Base-by-base conservation (phyloP, 2,113 vertebrate genomes). In the Arvicanthis niloticus region DNA sequence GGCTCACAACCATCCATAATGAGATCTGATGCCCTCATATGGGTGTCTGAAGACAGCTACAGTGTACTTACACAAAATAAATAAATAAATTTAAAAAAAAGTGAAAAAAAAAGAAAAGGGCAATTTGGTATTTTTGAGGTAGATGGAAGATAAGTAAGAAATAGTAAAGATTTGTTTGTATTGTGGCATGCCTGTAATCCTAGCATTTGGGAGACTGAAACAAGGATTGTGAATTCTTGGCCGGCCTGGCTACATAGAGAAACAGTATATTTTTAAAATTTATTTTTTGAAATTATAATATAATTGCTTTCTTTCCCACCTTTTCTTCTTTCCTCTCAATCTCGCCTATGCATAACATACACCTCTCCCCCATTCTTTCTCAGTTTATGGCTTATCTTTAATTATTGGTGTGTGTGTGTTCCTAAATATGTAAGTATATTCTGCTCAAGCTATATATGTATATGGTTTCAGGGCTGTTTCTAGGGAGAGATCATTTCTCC, bases 81-180 rank as follows among this genome's bases (percentile, higher is more conserved):
- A n/a, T n/a, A n/a, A n/a, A n/a, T n/a, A n/a, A n/a, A n/a, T n/a
- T n/a, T n/a, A n/a, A n/a, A n/a, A n/a, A n/a, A n/a, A n/a, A n/a
- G n/a, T n/a, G n/a, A n/a, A n/a, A n/a, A n/a, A n/a, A n/a, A n/a
- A n/a, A 10, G 75, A 68, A 68, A 96, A 81, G 78, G 56, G 56
- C 48, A 73, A 2, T 53, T 94, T 85, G 80, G 16, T 84, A 51
- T 92, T 92, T 92, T 93, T 82, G 40, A 82, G 9, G 80, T 95
- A 94, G 68, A 92, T 93, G 91, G 75, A 95, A 91, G 13, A 51
- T 84, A 67, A 96, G 82, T 73, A 84, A 51, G 21, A 95, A 82
- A 88, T 75, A 93, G 80, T 88, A 77, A 88, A 56, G 37, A 40
- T 77, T 67, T 58, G 34, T 31, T 31, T 73, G 72, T 19, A 29